A percentile compares a stretch with the other conserved stretches of the same genome.
Conservation (phyloP, 2,113 vertebrate genomes). For the Riparia riparia region DNA sequence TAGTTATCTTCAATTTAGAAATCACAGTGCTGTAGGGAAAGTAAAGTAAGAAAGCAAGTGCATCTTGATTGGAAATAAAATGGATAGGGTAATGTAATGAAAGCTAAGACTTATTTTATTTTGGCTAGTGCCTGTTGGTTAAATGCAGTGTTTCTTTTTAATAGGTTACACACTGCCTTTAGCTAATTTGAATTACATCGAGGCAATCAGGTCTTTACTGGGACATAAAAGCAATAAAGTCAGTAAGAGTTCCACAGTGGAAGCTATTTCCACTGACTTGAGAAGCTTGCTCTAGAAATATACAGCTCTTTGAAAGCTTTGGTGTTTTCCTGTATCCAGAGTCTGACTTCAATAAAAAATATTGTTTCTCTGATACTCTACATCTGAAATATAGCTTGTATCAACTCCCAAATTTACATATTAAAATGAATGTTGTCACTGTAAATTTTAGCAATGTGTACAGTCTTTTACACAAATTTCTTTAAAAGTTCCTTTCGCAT, state of each 20-base stretch:
- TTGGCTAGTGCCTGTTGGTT: not conserved
- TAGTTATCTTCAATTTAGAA: not conserved
- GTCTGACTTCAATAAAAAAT: not conserved
- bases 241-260: not conserved
- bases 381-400: not conserved
- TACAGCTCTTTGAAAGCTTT: not conserved
- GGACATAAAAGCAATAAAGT: constrained; percentile 2
- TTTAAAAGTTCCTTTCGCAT: not conserved
- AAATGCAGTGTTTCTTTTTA: constrained; percentile 23
- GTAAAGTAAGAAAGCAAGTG: not conserved
- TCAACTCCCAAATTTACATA: constrained; percentile 22
- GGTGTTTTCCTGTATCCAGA: not conserved
- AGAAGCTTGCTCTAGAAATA: not conserved
- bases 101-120: constrained; percentile 16
- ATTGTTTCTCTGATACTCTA: not conserved
- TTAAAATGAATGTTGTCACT: not conserved
- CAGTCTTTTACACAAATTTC: not conserved
- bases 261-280: not conserved
- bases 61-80: constrained; percentile 21
- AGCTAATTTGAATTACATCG: constrained; percentile 29
- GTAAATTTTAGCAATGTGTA: not conserved
- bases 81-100: not conserved
- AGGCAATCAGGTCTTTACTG: not conserved
- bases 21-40: not conserved
- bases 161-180: not conserved